Base-by-base conservation (phyloP, 2,797 vertebrate genomes). In the Sylvia borin region DNA sequence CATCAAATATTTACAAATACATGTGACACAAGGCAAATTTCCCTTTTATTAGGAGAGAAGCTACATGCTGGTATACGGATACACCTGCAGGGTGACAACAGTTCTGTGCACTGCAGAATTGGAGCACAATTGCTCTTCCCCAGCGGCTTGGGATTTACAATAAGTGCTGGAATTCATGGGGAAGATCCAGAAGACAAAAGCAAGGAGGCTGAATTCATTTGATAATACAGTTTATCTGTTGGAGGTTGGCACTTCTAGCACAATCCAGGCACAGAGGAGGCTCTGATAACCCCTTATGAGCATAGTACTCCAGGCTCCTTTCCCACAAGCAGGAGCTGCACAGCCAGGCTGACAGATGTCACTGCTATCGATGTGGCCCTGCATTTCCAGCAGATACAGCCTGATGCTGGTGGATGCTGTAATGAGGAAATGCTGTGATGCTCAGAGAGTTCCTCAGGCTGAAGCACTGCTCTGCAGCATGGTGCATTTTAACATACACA, bases 271-370 rank as follows among this genome's bases (percentile, higher is more conserved):
- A 58, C 50, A 48, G 48, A 82, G 47, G 57, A 61, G 40, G 38
- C 27, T 72, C 75, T 55, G 17, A 57, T 27, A 72, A 64, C 31
- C 22, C 51, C 38, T 50, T 10, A 53, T 4, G 9, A 87, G 80
- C 21, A 4, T 7, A 47, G 51, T 19, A 50, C 34, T 40, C 40
- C 9, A 66, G 36, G 38, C 31, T n/a, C 73, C 50, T 29, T 87
- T 87, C 83, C 73, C 91, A 66, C 7, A 31, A 92, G 72, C 34
- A 71, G 64, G 42, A 84, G 29, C 67, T 31, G 4, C 67, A 38
- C 11, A 48, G 70, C 76, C 92, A 73, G 3, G 4, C 65, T 94
- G 94, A 71, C 31, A 92, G 90, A 78, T 94, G 95, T 88, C 86
- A 78, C 80, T 48, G 88, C 55, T 54, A 90, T 85, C 8, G 7